Evolutionary conservation across 1,140 invertebrate species (phyloP).

Genomic region (Aporrectodea caliginosa): DNA sequence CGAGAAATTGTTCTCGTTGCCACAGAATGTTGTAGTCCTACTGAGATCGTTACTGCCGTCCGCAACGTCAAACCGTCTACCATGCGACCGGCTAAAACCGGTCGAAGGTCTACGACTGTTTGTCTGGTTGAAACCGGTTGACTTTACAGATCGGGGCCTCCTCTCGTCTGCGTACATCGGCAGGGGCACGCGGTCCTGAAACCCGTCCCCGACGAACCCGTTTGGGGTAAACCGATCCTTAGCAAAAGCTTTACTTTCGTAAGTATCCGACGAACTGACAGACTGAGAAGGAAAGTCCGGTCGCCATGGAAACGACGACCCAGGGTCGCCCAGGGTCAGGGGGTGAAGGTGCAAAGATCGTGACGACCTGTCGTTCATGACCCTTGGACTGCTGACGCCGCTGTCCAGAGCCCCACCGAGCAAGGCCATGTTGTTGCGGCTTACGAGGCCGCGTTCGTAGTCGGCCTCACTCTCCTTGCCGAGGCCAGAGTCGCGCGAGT

Average conservation of each 20-base stretch:
- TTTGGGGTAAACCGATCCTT: background rate
- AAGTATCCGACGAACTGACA: background rate
- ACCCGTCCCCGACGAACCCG: too few species aligned
- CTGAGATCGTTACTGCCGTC: background rate
- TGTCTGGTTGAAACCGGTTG: too few species aligned
- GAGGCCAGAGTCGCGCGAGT: conserved; percentile 24
- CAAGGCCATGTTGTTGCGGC: background rate
- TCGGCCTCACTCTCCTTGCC: conserved; percentile 31
- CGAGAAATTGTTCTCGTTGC: too few species aligned
- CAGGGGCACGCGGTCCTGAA: too few species aligned
- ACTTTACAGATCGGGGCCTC: too few species aligned
- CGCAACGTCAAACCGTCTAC: background rate
- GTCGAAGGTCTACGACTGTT: too few species aligned
- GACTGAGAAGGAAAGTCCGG: background rate
- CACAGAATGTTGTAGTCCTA: too few species aligned
- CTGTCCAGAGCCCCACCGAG: background rate
- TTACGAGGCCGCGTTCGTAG: background rate
- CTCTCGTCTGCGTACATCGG: too few species aligned
- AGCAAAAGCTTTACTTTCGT: background rate
- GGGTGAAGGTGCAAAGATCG: background rate
- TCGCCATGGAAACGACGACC: background rate
- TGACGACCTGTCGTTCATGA: background rate
- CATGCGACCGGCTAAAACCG: background rate
- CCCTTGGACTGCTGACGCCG: background rate
- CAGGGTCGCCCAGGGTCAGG: background rate